Percentiles rank a stretch among this genome's conserved stretches.
Conservation (phyloP, 2,888 invertebrate species). For the Melieria omissa region DNA sequence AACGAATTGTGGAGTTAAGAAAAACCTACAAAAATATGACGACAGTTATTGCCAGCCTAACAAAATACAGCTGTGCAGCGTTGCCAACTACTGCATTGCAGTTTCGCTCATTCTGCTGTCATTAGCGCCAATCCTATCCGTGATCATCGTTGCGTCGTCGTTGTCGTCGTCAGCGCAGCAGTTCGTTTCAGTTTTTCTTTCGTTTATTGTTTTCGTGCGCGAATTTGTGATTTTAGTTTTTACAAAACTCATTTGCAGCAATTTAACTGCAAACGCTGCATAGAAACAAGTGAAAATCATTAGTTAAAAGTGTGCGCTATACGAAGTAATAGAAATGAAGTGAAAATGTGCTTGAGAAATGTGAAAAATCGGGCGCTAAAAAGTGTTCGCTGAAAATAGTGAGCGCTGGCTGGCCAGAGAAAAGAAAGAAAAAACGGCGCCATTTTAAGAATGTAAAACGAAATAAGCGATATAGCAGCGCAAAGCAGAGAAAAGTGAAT, state of each 20-base stretch:
- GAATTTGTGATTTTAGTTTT: conserved; percentile 57
- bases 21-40: too few relatives aligned
- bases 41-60: too few relatives aligned
- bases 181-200: conserved; percentile 51
- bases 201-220: conserved; percentile 62
- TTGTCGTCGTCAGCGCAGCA: conserved; percentile 31
- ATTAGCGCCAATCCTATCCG: too few relatives aligned
- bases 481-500: conserved; percentile 30
- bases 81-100: too few relatives aligned
- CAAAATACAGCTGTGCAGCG: too few relatives aligned
- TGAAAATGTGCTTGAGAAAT: conserved; percentile 29
- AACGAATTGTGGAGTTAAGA: too few relatives aligned
- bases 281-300: conserved; percentile 31
- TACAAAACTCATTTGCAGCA: conserved; percentile 47
- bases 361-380: conserved; percentile 31
- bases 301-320: conserved; percentile 19
- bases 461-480: background rate
- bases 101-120: too few relatives aligned
- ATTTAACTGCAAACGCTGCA: conserved; percentile 29
- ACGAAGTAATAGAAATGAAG: conserved; percentile 32
- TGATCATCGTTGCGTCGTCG: too few relatives aligned
- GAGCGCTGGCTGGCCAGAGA: conserved; percentile 43
- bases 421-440: conserved; percentile 62
- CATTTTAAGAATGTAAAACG: conserved; percentile 64
- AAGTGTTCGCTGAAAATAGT: conserved; percentile 48